Percentiles rank a stretch among this genome's conserved stretches.
These are phyloP conservation scores for Siderastrea radians DNA, from an alignment of 92 coral and sea anemone genomes.

Conservation along the genomic window DNA sequence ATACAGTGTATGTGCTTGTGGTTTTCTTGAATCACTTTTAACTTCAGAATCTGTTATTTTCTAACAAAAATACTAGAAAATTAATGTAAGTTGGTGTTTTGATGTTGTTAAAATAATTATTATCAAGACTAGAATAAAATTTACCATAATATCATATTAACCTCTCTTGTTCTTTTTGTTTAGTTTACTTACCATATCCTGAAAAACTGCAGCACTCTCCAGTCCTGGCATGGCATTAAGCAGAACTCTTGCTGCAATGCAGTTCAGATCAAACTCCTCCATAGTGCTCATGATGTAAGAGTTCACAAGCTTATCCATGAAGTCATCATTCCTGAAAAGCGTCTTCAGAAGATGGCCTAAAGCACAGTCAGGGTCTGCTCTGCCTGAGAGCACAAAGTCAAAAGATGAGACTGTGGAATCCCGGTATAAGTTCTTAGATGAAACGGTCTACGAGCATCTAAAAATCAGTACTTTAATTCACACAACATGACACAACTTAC, in stretches of 20 bases:
- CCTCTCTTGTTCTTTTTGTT: too few relatives aligned
- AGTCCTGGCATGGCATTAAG: constrained; percentile 91
- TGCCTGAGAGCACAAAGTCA: constrained; percentile 44
- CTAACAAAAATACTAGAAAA: too few relatives aligned
- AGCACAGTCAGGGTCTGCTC: constrained; percentile 94
- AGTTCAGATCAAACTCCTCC: constrained; percentile 89
- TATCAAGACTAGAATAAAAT: too few relatives aligned
- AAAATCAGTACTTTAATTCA: too few relatives aligned
- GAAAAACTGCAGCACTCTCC: constrained; percentile 91
- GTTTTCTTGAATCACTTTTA: too few relatives aligned
- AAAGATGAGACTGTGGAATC: background rate
- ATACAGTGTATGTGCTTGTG: too few relatives aligned
- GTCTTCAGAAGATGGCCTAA: constrained; percentile 92
- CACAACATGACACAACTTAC: too few relatives aligned
- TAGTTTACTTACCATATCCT: constrained; percentile 80
- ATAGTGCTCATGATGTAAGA: constrained; percentile 88
- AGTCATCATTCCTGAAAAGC: constrained; percentile 87
- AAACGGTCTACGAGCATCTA: too few relatives aligned
- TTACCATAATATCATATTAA: too few relatives aligned
- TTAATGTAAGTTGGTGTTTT: too few relatives aligned
- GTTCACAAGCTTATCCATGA: constrained; percentile 88
- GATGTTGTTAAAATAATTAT: too few relatives aligned
- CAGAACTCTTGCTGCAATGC: constrained; percentile 88
- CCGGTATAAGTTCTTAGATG: background rate
- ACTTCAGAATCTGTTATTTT: too few relatives aligned